Base-by-base conservation (phyloP, 2,888 invertebrate species). In the Pilophorus perplexus region DNA sequence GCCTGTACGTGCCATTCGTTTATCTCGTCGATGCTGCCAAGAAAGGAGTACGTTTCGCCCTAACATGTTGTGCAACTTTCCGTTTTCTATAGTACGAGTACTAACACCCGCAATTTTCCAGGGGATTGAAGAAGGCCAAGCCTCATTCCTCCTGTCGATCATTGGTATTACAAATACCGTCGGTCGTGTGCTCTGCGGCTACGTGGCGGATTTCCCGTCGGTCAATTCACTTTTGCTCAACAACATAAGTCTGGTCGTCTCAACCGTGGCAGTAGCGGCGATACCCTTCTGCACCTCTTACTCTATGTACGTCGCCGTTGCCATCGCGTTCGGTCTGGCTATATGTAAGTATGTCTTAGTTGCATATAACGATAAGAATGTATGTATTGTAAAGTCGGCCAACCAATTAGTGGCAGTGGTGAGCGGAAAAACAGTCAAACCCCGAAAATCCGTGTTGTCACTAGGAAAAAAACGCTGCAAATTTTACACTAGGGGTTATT, bases 1-100 rank as follows among this genome's bases (percentile, higher is more conserved):
- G 97, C 71, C 85, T 97, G 64, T 96, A 96, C 78, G 92, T 98
- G 72, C 98, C 98, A 38, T 98, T 95, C 78, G 91, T 95, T 54
- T 98, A 93, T 76, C 83, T 98, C 64, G 91, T 93, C 22, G 90
- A 93, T 73, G 87, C 88, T 62, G 90, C 90, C 10, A 81, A 68
- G 57, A 59, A 72, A 68, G 70, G 71, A n/a, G 74, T 73, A 66
- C 69, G 69, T 69, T 8, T 42, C 5, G 33, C 33, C 10, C n/a
- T n/a, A n/a, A n/a, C n/a, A n/a, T n/a, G n/a, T n/a, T n/a, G n/a
- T n/a, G n/a, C n/a, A n/a, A n/a, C n/a, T n/a, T n/a, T n/a, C n/a
- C n/a, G n/a, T n/a, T n/a, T n/a, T n/a, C n/a, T n/a, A n/a, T n/a
- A n/a, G n/a, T n/a, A n/a, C n/a, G n/a, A n/a, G n/a, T n/a, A n/a